Evolutionary conservation across 37 sponge, comb jelly and placozoan genomes (phyloP), one percentile per base, ranked within the genome.

Genomic region (Tethya wilhelma): DNA sequence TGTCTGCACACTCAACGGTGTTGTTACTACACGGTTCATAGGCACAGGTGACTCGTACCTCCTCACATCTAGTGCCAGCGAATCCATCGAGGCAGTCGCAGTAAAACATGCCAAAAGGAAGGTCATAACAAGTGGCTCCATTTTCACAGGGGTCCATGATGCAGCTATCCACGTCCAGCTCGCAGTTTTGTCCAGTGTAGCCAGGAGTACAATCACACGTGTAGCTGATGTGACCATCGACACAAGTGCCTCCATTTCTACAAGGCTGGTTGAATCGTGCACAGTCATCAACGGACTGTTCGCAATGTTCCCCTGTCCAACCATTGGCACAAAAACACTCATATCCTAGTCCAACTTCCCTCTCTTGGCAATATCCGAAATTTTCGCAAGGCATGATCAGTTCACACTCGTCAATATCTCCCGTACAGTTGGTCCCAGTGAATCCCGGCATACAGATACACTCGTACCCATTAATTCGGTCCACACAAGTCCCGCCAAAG

Each of bases 321-420:
- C 95, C 95, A 45, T 83, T 84, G 0, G 32, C 34, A 64, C 95
- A 94, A 68, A 85, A 80, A 56, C 95, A 94, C 62, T 86, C 89
- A 67, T 82, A 91, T 1, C 87, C 73, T 26, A 25, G 3, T 2
- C 58, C 69, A 12, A 42, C 77, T 0, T 12, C 44, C 9, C 20
- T 56, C 26, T 59, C 67, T 34, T 31, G 44, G 40, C 83, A 84
- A 44, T 44, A 38, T 22, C 86, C 86, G 1, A 45, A 83, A 81
- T 82, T 80, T 17, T 39, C 1, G 59, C 91, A 90, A 2, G 83
- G 77, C 60, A 69, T 59, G 0, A 64, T 57, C 4, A 40, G 20
- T 0, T n/a, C 44, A 38, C 89, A 89, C 26, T 77, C 78, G 22
- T 82, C 38, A n/a, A 82, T 63, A 37, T 72, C 73, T 30, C 30